Evolutionary conservation across 2,113 vertebrate species (phyloP), one percentile per base, ranked within the genome.

Genomic region (Myrmecophaga tridactyla): DNA sequence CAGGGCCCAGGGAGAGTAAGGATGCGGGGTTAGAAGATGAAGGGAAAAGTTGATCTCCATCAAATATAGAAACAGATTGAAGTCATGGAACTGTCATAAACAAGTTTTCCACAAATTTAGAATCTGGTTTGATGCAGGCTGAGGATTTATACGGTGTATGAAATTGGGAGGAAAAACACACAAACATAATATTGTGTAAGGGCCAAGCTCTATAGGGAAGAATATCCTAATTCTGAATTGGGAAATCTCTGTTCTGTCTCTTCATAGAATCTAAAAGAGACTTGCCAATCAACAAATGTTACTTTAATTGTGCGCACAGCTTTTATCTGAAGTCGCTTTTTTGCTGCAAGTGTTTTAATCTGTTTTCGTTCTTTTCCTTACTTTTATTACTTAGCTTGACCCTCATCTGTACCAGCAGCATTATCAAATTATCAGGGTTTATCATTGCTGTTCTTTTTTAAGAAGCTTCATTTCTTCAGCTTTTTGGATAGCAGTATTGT

Each of bases 391-490:
- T 89, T 34, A 25, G 1, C 1, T 31, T 83, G 69, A 17, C 20
- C n/a, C 14, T 13, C 1, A 3, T 9, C 4, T 58, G 0, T 56
- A 46, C 80, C 41, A 65, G 56, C 25, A 72, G 51, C 34, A n/a
- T 56, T 65, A 56, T 13, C 7, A 14, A 46, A 27, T 77, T 63
- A 67, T 51, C 41, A 67, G 39, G 13, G 10, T 34, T 46, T 83
- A 6, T 11, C 20, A 29, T 0, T 56, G 23, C 11, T 70, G 0
- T 43, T 72, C 12, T 60, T 58, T 65, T 62, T 13, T 46, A 41
- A 7, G 1, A 60, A 1, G 8, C 39, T n/a, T 7, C 2, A 9
- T 15, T 48, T 70, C 11, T 15, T 39, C 12, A 3, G 20, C 17
- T 62, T 91, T 51, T 51, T 29, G 56, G 11, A 86, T 14, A 58